Percentiles rank a stretch among this genome's conserved stretches.
These are phyloP conservation scores for Planiliza haematocheilus DNA, from an alignment of 2,113 vertebrate species.

Conservation along the genomic window DNA sequence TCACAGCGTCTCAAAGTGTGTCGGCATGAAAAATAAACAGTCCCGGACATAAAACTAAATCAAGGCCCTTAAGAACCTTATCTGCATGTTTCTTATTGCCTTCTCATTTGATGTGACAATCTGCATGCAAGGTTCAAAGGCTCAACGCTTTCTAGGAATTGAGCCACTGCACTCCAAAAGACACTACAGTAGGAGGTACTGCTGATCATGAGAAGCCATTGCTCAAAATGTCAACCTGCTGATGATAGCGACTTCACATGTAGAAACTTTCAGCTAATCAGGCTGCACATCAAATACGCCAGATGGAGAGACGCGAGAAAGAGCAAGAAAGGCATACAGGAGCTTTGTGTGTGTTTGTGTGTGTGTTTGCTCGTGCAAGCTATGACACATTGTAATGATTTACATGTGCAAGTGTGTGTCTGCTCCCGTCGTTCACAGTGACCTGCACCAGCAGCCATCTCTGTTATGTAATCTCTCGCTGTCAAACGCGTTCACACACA, in stretches of 20 bases:
- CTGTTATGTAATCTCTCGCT: conserved; percentile 70
- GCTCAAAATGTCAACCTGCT: conserved; percentile 13
- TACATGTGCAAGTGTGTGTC: conserved; percentile 38
- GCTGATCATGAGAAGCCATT: conserved; percentile 7
- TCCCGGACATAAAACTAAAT: no score
- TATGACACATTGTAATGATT: conserved; percentile 23
- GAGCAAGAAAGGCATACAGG: background rate
- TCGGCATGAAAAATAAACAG: no score
- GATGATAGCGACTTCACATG: conserved; percentile 15
- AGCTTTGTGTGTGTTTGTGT: conserved; percentile 7
- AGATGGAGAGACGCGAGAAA: background rate
- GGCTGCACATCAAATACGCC: conserved; percentile 9
- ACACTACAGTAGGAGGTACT: background rate
- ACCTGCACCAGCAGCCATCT: conserved; percentile 72
- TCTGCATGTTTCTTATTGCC: conserved; percentile 13
- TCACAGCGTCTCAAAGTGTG: no score
- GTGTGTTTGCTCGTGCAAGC: conserved; percentile 1
- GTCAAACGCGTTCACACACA: conserved; percentile 66
- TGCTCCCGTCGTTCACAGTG: conserved; percentile 63
- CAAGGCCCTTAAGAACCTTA: background rate
- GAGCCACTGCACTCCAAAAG: background rate
- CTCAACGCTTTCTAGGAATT: conserved; percentile 26
- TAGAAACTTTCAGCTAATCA: background rate
- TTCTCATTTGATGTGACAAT: conserved; percentile 14
- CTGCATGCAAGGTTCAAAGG: background rate